Evolutionary conservation across 2,113 vertebrate species (phyloP), one percentile per base, ranked within the genome.

Genomic region (Microtus oregoni): DNA sequence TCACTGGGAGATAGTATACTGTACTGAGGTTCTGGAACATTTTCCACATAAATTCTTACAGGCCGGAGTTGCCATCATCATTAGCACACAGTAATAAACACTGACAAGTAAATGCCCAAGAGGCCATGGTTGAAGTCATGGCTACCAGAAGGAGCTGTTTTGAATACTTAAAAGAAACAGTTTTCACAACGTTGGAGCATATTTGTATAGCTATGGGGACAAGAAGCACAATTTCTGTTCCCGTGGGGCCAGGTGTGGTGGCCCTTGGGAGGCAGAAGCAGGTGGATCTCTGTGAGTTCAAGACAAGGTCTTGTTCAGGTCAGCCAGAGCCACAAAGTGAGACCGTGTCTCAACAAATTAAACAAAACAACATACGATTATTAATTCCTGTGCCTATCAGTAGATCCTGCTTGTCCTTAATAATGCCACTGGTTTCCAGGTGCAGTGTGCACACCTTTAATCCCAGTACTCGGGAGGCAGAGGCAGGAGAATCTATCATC

Each of bases 21-120:
- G 32, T 95, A 89, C 41, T 19, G n/a, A 90, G 15, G 17, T 50
- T 94, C 55, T 83, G 38, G 47, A 73, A 93, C 22, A 19, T 70
- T 94, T 83, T 95, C 70, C 88, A 92, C 52, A 68, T 81, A 82
- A 94, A 93, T 94, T 90, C 65, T 86, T 50, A 20, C 28, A 75
- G 35, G 19, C 47, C 77, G 78, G 87, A 58, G 17, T 41, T 76
- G n/a, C 19, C 87, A 47, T 76, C 72, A 76, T 58, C 24, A 58
- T 58, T 58, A 58, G 58, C 19, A 12, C 90, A 93, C 0, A 86
- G 20, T 14, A 91, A 68, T n/a, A 89, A 93, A 93, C 79, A 90
- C 20, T 26, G 82, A n/a, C 24, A 55, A 93, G 52, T 55, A 72
- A 72, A 24, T 58, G 47, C 70, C 78, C 30, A 70, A 20, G 28